Evolutionary conservation across 2,888 invertebrate species (phyloP).

Genomic region (Bombylius major): DNA sequence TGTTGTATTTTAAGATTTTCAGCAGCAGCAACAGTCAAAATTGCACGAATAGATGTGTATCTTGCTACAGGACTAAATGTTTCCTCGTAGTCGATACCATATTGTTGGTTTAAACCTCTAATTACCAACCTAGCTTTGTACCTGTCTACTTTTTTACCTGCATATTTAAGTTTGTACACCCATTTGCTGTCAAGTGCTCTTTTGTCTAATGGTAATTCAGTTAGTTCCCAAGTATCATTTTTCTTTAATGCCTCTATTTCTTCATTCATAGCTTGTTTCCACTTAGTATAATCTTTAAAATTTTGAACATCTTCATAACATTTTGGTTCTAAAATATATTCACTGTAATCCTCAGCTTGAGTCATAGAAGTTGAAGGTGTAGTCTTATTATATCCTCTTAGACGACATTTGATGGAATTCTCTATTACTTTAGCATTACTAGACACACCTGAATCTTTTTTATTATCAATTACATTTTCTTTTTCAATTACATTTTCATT

Average conservation of each 20-base stretch:
- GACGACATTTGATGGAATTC: too few species aligned
- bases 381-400: too few species aligned
- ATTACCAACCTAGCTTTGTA: conserved; percentile 23
- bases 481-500: too few species aligned
- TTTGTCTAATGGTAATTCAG: conserved; percentile 9
- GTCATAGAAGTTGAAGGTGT: too few species aligned
- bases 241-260: conserved; percentile 11
- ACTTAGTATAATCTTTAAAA: conserved; percentile 4
- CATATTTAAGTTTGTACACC: conserved; percentile 19
- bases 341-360: too few species aligned
- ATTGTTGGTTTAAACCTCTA: conserved; percentile 20
- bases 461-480: too few species aligned
- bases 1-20: too few species aligned
- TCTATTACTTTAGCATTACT: too few species aligned
- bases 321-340: too few species aligned
- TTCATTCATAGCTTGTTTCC: conserved; percentile 13
- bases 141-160: conserved; percentile 13
- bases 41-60: conserved; percentile 17
- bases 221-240: conserved; percentile 14
- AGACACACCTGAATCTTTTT: too few species aligned
- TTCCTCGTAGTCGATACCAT: conserved; percentile 21
- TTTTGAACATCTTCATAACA: conserved; percentile 8
- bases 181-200: conserved; percentile 19
- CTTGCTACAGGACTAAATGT: conserved; percentile 24
- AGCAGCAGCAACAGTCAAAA: conserved; percentile 12